Evolutionary conservation across 2,797 vertebrate genomes (phyloP).

Genomic region (Antennarius maculatus): DNA sequence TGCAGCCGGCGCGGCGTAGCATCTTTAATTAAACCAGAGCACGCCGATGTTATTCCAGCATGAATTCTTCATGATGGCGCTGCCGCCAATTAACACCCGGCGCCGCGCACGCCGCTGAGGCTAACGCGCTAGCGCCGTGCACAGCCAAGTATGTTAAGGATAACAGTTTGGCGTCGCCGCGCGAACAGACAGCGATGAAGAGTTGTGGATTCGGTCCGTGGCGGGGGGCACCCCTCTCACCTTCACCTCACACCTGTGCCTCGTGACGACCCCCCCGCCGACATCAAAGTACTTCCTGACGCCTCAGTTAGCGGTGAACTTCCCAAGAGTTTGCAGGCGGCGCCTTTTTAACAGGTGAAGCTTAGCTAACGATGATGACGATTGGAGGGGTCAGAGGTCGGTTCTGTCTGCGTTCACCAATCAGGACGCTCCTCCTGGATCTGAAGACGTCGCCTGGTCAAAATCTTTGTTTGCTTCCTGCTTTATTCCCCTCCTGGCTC

Average conservation of each 20-base stretch:
- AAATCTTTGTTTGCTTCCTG: constrained; percentile 12
- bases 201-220: neutral
- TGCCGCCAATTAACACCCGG: constrained; percentile 68
- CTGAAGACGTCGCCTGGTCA: too few species aligned
- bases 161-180: too few species aligned
- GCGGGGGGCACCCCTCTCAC: constrained; percentile 28
- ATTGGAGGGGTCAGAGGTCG: constrained; percentile 28
- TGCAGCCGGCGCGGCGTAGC: constrained; percentile 61
- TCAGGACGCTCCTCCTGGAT: constrained; percentile 41
- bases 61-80: constrained; percentile 76
- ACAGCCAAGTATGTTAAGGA: neutral
- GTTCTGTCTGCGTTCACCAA: constrained; percentile 3
- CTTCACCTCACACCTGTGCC: neutral
- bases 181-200: neutral
- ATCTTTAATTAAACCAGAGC: constrained; percentile 78
- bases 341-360: too few species aligned
- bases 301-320: too few species aligned
- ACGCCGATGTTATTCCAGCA: constrained; percentile 73
- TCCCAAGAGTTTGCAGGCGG: too few species aligned
- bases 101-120: constrained; percentile 8
- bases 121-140: too few species aligned
- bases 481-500: constrained; percentile 18
- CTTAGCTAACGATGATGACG: constrained; percentile 20
- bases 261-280: too few species aligned
- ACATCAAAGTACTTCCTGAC: too few species aligned